Evolutionary conservation across 2,797 vertebrate species (phyloP).

Genomic region (Pterois miles): DNA sequence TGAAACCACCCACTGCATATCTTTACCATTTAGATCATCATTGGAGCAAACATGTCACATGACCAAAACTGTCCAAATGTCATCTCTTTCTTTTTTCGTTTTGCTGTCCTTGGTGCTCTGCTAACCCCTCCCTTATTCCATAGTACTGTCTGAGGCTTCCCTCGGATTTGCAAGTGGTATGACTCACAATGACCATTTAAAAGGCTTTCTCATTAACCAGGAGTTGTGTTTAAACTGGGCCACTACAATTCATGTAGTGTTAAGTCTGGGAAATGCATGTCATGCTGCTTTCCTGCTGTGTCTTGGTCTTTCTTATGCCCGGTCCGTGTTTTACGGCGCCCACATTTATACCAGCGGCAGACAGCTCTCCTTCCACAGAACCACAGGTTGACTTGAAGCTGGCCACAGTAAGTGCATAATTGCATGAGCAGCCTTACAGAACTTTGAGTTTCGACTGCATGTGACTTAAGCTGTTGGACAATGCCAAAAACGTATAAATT

Average conservation of each 20-base stretch:
- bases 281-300: conserved; percentile 69
- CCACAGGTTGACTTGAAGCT: conserved; percentile 74
- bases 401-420: conserved; percentile 82
- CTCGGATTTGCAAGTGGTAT: conserved; percentile 71
- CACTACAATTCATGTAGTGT: conserved; percentile 47
- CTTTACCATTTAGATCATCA: background rate
- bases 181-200: conserved; percentile 85
- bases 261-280: conserved; percentile 67
- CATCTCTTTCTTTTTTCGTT: conserved; percentile 28
- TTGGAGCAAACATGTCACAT: conserved; percentile 27
- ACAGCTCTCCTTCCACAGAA: conserved; percentile 55
- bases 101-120: conserved; percentile 57
- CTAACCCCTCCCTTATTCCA: conserved; percentile 84
- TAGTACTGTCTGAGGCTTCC: conserved; percentile 74
- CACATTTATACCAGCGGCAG: conserved; percentile 46
- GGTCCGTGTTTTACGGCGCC: conserved; percentile 65
- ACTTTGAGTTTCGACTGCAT: conserved; percentile 39
- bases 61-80: conserved; percentile 37
- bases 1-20: background rate
- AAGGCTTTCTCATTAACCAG: conserved; percentile 81
- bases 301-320: conserved; percentile 55
- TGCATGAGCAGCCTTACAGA: conserved; percentile 46
- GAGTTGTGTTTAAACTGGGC: conserved; percentile 57
- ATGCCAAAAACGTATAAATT: background rate
- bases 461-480: conserved; percentile 12